Percentiles rank a stretch among this genome's conserved stretches.
phyloP scores from a whole-genome alignment of 1,140 invertebrate genomes.

The Cydia splendana region DNA sequence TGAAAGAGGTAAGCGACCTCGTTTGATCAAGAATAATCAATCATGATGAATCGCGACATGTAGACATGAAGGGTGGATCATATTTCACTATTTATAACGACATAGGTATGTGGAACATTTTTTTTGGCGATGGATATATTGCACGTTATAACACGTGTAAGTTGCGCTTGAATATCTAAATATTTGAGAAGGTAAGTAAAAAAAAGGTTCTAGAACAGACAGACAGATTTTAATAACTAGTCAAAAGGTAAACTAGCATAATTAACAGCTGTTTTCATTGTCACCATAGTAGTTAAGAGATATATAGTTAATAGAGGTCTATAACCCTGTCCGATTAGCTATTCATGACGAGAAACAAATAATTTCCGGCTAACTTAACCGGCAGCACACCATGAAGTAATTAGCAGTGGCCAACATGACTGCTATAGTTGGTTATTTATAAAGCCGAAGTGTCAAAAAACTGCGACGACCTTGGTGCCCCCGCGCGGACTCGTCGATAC shows the following conservation, averaged over 20 bases:
- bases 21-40: constrained; percentile 77
- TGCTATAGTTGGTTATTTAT: constrained; percentile 64
- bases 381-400: constrained; percentile 45
- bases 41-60: constrained; percentile 54
- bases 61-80: constrained; percentile 63
- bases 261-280: not conserved
- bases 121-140: constrained; percentile 27
- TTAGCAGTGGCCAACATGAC: constrained; percentile 49
- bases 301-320: constrained; percentile 44
- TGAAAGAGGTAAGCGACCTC: constrained; percentile 61
- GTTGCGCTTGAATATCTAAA: constrained; percentile 35
- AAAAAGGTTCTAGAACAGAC: not conserved
- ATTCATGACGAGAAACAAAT: constrained; percentile 66
- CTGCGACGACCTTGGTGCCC: constrained; percentile 74
- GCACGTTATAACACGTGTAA: constrained; percentile 5
- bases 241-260: not conserved
- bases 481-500: constrained; percentile 69
- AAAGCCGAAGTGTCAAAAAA: constrained; percentile 75
- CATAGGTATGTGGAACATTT: constrained; percentile 32
- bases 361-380: constrained; percentile 66
- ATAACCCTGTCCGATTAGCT: constrained; percentile 58
- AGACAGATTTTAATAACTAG: not conserved
- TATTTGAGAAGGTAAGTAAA: not conserved
- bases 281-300: constrained; percentile 5
- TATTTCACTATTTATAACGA: constrained; percentile 64